Conservation (phyloP, 1,140 invertebrate genomes). For the Drosophila chauvacae region DNA sequence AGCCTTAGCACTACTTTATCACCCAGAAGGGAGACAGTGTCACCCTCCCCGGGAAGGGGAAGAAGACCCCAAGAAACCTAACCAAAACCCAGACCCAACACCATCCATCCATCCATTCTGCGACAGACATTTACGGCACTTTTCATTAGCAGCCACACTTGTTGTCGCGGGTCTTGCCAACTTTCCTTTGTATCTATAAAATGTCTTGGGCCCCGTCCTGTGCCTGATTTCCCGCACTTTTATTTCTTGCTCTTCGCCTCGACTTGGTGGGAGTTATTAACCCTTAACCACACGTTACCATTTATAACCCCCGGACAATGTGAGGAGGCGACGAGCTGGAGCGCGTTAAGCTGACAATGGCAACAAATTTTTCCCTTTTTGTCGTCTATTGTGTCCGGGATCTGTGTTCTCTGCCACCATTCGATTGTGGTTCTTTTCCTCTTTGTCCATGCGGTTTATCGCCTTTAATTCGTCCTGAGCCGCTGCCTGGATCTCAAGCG, state of each 20-base stretch:
- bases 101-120: conserved; percentile 32
- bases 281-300: conserved; percentile 79
- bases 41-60: background rate
- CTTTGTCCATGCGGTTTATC: conserved; percentile 71
- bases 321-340: conserved; percentile 13
- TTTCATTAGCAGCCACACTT: conserved; percentile 80
- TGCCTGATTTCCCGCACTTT: conserved; percentile 14
- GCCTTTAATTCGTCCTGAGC: conserved; percentile 73
- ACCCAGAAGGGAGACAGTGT: background rate
- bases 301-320: conserved; percentile 67
- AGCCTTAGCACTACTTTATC: conserved; percentile 31
- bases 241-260: conserved; percentile 17
- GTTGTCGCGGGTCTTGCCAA: conserved; percentile 29
- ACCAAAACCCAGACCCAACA: conserved; percentile 24
- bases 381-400: conserved; percentile 31
- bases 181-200: conserved; percentile 60
- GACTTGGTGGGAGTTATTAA: conserved; percentile 76
- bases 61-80: conserved; percentile 7
- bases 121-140: conserved; percentile 54
- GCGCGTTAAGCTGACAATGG: conserved; percentile 80
- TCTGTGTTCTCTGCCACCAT: conserved; percentile 40
- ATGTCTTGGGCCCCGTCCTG: conserved; percentile 64
- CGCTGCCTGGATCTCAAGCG: conserved; percentile 17
- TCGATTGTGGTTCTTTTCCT: conserved; percentile 57
- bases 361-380: conserved; percentile 48